Percentiles rank a stretch among this genome's conserved stretches.
phyloP scores from a whole-genome alignment of 1,140 invertebrate genomes.

The Drosophila erecta region DNA sequence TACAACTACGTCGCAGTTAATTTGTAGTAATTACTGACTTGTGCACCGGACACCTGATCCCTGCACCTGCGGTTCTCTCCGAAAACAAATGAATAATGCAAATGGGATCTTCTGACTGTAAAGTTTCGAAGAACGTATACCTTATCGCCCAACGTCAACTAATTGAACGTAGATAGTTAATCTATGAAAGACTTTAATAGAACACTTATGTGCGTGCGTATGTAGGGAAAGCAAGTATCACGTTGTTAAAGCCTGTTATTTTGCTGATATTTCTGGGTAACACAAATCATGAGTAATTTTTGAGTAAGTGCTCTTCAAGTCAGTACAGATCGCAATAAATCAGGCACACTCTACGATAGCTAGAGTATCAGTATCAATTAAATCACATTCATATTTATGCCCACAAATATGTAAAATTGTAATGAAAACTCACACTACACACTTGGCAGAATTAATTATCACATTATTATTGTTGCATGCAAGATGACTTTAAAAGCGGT shows the following conservation, averaged over 20 bases:
- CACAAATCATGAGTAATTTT: slow-evolving; percentile 15
- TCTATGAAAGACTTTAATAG: slow-evolving; percentile 23
- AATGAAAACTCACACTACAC: neutral
- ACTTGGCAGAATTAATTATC: neutral
- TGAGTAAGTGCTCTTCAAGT: slow-evolving; percentile 10
- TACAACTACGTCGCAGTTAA: slow-evolving; percentile 35
- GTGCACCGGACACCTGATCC: slow-evolving; percentile 52
- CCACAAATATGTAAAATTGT: neutral
- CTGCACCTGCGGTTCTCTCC: slow-evolving; percentile 13
- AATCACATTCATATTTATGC: slow-evolving; percentile 16
- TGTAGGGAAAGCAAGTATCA: slow-evolving; percentile 9
- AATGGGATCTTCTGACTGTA: slow-evolving; percentile 5
- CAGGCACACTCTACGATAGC: no score
- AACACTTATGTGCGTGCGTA: neutral
- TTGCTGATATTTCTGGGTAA: slow-evolving; percentile 13
- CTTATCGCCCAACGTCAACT: slow-evolving; percentile 6
- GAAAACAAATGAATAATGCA: slow-evolving; percentile 14
- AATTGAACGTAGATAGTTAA: slow-evolving; percentile 38
- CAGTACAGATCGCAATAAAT: neutral
- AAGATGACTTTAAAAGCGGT: neutral
- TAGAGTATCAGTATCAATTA: neutral
- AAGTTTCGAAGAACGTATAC: slow-evolving; percentile 1
- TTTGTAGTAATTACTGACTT: slow-evolving; percentile 60
- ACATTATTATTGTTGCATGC: neutral
- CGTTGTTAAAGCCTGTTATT: slow-evolving; percentile 22